Evolutionary conservation across 2,113 vertebrate genomes (phyloP), one percentile per base, ranked within the genome.

Genomic region (Arothron firmamentum): DNA sequence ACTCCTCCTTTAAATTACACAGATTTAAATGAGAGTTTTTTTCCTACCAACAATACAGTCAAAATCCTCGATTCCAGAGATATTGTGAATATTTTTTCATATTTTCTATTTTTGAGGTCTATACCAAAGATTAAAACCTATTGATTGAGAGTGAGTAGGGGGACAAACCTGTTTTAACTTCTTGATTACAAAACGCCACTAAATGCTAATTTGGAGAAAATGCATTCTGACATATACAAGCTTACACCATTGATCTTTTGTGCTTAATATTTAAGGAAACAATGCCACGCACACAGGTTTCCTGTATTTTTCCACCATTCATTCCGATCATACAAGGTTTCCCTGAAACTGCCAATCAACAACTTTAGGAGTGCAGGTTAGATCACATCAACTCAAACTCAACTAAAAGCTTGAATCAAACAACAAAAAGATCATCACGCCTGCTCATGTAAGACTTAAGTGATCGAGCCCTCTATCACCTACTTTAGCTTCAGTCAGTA

Each of bases 401-500:
- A 52, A 74, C 71, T 65, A 45, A 14, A 13, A 45, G 14, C 12
- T 2, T 45, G 43, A 1, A 16, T 9, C 15, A 55, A 47, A 72
- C 34, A 49, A 47, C 31, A 42, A 23, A 62, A 62, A 74, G 61
- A 13, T 4, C 41, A 1, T n/a, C 3, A 1, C 58, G 56, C 23
- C 10, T 1, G 41, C 58, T 57, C 51, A 16, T 31, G 19, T n/a
- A 54, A 57, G 9, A 59, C 47, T 56, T 51, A 61, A 61, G 53
- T 62, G 62, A 56, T 72, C 1, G 52, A 50, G 45, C 52, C n/a
- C 31, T 5, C 56, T 25, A 10, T 28, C 38, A 10, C 57, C 61
- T 52, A 41, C 53, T 58, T 62, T 9, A 55, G 25, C 31, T 34
- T 11, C 54, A 65, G 18, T 78, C 85, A 85, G 85, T 74, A 85